Evolutionary conservation across 2,888 invertebrate genomes (phyloP).

Genomic region (Epinotia brunnichana): DNA sequence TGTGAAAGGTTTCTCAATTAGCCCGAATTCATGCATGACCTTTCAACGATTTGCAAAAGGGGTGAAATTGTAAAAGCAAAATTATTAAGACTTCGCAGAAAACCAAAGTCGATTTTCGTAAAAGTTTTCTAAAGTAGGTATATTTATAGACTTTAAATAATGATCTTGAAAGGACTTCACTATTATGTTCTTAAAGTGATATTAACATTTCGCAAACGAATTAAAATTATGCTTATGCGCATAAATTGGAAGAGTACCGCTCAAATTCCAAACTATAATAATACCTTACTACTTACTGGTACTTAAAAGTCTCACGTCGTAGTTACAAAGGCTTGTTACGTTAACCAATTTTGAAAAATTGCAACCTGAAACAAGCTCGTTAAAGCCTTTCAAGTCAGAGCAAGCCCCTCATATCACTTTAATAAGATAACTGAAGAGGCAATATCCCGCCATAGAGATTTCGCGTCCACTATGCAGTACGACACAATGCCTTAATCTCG

Average conservation of each 20-base stretch:
- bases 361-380: conserved; percentile 40
- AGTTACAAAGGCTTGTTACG: conserved; percentile 21
- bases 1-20: conserved; percentile 19
- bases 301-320: conserved; percentile 3
- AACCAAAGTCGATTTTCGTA: conserved; percentile 4
- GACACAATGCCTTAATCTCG: conserved; percentile 45
- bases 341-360: conserved; percentile 38
- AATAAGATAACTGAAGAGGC: conserved; percentile 54
- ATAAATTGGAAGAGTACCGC: neutral
- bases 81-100: conserved; percentile 4
- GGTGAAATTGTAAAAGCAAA: neutral
- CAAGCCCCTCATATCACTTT: conserved; percentile 48
- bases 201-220: neutral
- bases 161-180: neutral
- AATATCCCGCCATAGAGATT: conserved; percentile 60
- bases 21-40: neutral
- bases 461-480: conserved; percentile 50
- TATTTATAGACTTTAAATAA: neutral
- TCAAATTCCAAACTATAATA: conserved; percentile 14
- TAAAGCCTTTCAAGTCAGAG: conserved; percentile 42
- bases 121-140: neutral
- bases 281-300: too few relatives aligned
- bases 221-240: neutral
- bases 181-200: neutral
- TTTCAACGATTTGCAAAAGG: neutral